Conservation (phyloP, 2,888 invertebrate species). For the Trissolcus japonicus region DNA sequence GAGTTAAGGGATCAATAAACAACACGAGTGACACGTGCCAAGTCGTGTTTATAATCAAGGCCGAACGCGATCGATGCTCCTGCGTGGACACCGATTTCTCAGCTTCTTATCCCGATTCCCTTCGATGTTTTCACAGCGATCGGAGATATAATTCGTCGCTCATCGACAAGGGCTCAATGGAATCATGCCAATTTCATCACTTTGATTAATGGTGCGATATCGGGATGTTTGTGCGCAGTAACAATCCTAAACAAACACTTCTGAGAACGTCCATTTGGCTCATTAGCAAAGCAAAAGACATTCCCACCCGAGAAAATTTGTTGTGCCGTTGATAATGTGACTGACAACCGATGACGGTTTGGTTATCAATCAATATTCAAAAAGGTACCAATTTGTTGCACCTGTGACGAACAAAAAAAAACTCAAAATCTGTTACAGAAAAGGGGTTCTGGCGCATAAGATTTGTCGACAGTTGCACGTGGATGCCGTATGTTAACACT, state of each 20-base stretch:
- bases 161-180: slow-evolving; percentile 27
- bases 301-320: no score
- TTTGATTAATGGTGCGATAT: slow-evolving; percentile 4
- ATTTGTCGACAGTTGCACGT: no score
- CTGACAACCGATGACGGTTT: no score
- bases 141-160: slow-evolving; percentile 7
- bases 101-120: slow-evolving; percentile 40
- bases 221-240: not conserved
- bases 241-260: not conserved
- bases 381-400: no score
- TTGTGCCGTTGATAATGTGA: no score
- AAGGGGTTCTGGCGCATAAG: no score
- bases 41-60: slow-evolving; percentile 58
- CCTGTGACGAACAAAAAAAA: no score
- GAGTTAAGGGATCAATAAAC: slow-evolving; percentile 51
- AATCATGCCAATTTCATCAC: slow-evolving; percentile 21
- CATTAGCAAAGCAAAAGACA: no score
- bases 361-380: no score
- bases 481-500: not conserved
- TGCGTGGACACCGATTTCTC: slow-evolving; percentile 33
- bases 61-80: slow-evolving; percentile 61
- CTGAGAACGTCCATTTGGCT: no score
- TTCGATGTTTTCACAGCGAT: slow-evolving; percentile 7
- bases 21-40: slow-evolving; percentile 53
- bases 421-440: no score